Evolutionary conservation across 2,797 vertebrate genomes (phyloP).

Genomic region (Gallinago stenura): DNA sequence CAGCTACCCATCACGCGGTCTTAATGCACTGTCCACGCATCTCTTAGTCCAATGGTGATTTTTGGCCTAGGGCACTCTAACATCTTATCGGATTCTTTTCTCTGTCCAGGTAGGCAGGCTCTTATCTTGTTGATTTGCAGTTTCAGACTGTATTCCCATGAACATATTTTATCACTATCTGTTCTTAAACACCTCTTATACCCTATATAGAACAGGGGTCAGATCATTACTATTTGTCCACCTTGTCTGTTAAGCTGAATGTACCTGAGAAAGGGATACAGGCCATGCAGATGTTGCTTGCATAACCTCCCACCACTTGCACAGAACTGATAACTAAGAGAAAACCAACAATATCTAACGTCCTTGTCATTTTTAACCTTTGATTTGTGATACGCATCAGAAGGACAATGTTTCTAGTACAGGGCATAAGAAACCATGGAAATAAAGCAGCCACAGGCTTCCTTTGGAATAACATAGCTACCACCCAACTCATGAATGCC

Average conservation of each 20-base stretch:
- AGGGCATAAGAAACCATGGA: neutral
- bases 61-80: neutral
- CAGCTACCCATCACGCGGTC: neutral
- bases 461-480: neutral
- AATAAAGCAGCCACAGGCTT: neutral
- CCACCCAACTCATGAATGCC: neutral
- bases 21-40: neutral
- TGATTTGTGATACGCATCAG: neutral
- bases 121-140: neutral
- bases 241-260: neutral
- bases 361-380: neutral
- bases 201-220: fast-evolving
- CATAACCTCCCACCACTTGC: neutral
- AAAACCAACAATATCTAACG: neutral
- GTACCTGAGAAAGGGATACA: neutral
- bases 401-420: neutral
- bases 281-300: fast-evolving
- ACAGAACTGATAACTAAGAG: neutral
- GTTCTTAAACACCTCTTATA: neutral
- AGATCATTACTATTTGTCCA: neutral
- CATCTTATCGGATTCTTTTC: neutral
- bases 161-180: neutral
- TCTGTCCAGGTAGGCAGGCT: neutral
- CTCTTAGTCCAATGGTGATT: neutral
- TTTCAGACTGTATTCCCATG: neutral